Percentiles rank a stretch among this genome's conserved stretches.
These are phyloP conservation scores for Pseudococcus viburni DNA, from an alignment of 2,888 invertebrate genomes.

Conservation along the genomic window DNA sequence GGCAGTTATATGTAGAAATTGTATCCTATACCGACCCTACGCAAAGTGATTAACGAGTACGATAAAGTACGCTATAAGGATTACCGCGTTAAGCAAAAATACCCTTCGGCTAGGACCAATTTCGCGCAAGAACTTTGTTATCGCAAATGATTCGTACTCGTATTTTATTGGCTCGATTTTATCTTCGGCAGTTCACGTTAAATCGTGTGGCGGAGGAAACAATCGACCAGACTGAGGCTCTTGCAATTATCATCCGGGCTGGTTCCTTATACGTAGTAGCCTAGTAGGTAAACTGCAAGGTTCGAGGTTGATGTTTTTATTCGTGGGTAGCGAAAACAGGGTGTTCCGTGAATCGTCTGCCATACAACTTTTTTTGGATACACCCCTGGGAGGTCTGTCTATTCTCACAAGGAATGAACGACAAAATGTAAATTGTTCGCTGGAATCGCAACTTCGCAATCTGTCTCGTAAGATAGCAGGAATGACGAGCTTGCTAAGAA, in stretches of 20 bases:
- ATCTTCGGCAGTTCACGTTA: not conserved
- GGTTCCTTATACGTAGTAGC: too few relatives aligned
- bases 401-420: too few relatives aligned
- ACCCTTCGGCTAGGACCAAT: not conserved
- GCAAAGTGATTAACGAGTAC: conserved; percentile 22
- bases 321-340: too few relatives aligned
- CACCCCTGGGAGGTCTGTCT: too few relatives aligned
- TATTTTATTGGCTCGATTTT: not conserved
- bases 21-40: not conserved
- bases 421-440: too few relatives aligned
- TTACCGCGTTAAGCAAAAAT: conserved; percentile 10
- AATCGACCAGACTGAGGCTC: not conserved
- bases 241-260: not conserved
- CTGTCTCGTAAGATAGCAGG: too few relatives aligned
- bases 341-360: too few relatives aligned
- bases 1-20: not conserved
- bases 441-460: too few relatives aligned
- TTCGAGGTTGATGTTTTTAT: too few relatives aligned
- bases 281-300: too few relatives aligned
- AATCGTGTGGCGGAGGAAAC: not conserved
- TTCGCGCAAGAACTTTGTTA: conserved; percentile 10
- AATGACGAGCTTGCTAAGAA: too few relatives aligned
- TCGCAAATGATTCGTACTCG: not conserved
- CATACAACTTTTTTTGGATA: too few relatives aligned
- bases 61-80: not conserved